A percentile compares a stretch with the other conserved stretches of the same genome.
These are phyloP conservation scores for Melanotaenia pygmaea DNA, from an alignment of 2,797 vertebrate species.

Conservation along the genomic window DNA sequence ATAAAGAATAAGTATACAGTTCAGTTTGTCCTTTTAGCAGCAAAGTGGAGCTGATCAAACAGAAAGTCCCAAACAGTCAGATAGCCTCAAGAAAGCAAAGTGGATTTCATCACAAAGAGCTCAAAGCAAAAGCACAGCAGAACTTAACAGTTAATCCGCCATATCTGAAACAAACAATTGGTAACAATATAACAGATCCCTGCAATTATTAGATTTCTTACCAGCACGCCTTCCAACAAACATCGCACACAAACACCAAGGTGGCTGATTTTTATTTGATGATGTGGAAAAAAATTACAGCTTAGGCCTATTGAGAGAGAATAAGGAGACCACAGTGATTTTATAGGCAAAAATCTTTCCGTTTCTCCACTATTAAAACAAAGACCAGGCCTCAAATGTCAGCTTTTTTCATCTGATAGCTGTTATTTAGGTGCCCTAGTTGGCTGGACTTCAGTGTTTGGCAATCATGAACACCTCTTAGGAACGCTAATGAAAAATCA, in stretches of 20 bases:
- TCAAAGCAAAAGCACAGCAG: constrained; percentile 6
- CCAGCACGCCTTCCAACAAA: neutral
- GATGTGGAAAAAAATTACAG: constrained; percentile 62
- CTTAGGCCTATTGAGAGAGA: constrained; percentile 60
- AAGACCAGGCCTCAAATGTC: constrained; percentile 64
- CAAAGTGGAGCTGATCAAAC: neutral
- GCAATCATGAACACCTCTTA: constrained; percentile 62
- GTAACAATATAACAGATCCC: constrained; percentile 4
- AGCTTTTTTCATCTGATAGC: constrained; percentile 58
- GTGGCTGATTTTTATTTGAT: constrained; percentile 48
- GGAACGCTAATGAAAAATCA: constrained; percentile 70
- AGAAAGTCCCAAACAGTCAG: neutral
- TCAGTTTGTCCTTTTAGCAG: neutral
- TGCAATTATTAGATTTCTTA: constrained; percentile 14
- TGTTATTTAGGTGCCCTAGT: constrained; percentile 77
- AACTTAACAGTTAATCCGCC: neutral
- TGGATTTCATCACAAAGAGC: neutral
- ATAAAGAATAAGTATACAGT: neutral
- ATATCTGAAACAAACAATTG: constrained; percentile 9
- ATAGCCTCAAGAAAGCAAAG: neutral
- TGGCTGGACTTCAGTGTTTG: constrained; percentile 69
- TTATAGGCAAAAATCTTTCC: constrained; percentile 66
- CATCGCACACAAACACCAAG: constrained; percentile 5
- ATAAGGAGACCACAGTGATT: constrained; percentile 75
- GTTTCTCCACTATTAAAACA: constrained; percentile 69